Conservation (phyloP, 2,113 vertebrate species). For the Neotoma lepida region DNA sequence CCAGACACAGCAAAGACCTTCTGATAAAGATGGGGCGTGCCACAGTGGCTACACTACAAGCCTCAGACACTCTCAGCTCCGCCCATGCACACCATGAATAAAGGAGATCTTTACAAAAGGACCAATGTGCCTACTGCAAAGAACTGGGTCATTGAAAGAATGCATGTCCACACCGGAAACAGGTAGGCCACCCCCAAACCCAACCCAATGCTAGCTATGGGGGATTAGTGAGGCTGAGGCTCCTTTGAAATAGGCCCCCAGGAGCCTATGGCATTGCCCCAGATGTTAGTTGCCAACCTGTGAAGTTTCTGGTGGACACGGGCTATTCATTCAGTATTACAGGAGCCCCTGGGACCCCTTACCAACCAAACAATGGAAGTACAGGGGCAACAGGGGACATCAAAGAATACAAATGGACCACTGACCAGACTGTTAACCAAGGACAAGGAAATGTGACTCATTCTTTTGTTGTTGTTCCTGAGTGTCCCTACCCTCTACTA, state of each 20-base stretch:
- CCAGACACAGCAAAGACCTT: background rate
- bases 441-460: background rate
- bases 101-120: background rate
- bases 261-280: too few species aligned
- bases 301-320: background rate
- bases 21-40: background rate
- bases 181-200: too few species aligned
- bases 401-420: background rate
- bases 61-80: background rate
- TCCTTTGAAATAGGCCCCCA: too few species aligned
- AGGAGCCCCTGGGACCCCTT: background rate
- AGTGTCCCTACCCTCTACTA: background rate
- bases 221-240: background rate
- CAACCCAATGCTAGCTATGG: background rate
- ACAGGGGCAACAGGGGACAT: background rate
- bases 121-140: background rate
- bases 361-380: background rate
- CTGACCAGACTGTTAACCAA: background rate
- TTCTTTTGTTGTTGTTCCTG: background rate
- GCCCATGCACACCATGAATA: background rate
- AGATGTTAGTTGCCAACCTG: too few species aligned
- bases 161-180: background rate
- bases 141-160: background rate
- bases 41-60: background rate
- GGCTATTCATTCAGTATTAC: too few species aligned